Evolutionary conservation across 2,888 invertebrate genomes (phyloP).

Genomic region (Agriopis aurantiaria): DNA sequence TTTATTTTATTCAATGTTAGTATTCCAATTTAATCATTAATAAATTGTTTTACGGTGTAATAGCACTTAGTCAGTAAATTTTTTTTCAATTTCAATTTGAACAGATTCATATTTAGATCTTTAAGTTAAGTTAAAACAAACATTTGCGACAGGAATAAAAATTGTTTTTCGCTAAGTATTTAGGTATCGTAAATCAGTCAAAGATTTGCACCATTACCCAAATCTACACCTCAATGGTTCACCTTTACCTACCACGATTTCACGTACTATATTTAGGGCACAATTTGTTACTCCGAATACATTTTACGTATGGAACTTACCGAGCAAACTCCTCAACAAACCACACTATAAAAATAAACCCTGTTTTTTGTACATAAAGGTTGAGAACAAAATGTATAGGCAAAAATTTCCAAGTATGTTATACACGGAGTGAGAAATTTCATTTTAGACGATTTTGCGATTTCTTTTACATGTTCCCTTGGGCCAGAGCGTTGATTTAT

Average conservation of each 20-base stretch:
- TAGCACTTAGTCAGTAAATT: too few species aligned
- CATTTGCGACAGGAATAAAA: too few species aligned
- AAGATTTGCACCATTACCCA: conserved; percentile 28
- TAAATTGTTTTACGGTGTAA: too few species aligned
- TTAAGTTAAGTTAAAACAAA: too few species aligned
- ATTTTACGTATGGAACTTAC: conserved; percentile 72
- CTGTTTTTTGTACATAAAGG: conserved; percentile 35
- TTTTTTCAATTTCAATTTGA: too few species aligned
- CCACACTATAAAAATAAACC: conserved; percentile 40
- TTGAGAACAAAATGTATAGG: conserved; percentile 39
- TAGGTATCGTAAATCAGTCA: conserved; percentile 11
- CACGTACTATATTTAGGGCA: conserved; percentile 69
- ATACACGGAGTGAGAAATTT: conserved; percentile 79
- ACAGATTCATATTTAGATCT: too few species aligned
- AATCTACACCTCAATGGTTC: conserved; percentile 32
- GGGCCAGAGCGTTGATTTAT: conserved; percentile 78
- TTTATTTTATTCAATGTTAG: too few species aligned
- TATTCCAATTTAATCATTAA: too few species aligned
- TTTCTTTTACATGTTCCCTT: conserved; percentile 69
- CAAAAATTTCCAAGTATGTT: conserved; percentile 64
- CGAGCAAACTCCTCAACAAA: conserved; percentile 47
- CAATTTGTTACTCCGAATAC: conserved; percentile 76
- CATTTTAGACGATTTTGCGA: conserved; percentile 83
- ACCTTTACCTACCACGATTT: conserved; percentile 43
- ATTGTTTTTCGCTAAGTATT: not conserved